phyloP scores from a whole-genome alignment of 2,888 invertebrate species.

The Parasteatoda lunata region DNA sequence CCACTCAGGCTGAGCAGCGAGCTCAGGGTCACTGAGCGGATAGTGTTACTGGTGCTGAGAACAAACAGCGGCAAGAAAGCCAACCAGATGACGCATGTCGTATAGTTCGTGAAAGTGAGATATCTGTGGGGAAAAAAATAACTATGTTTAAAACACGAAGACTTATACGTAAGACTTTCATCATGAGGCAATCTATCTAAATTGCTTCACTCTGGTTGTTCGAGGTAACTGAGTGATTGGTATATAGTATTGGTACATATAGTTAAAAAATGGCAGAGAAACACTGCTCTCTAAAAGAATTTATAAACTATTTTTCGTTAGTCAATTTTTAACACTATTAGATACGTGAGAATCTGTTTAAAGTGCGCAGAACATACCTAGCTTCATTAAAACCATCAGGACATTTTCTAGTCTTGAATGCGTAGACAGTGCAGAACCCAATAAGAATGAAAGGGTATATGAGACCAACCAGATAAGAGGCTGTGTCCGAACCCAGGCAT shows the following conservation, averaged over 20 bases:
- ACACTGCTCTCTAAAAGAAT: too few species aligned
- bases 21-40: slow-evolving; percentile 77
- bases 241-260: too few species aligned
- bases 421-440: slow-evolving; percentile 77
- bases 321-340: too few species aligned
- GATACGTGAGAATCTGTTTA: too few species aligned
- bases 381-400: slow-evolving; percentile 80
- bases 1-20: slow-evolving; percentile 78
- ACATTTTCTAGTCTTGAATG: slow-evolving; percentile 78
- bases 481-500: slow-evolving; percentile 76
- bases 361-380: slow-evolving; percentile 71
- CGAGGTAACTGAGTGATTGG: too few species aligned
- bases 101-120: slow-evolving; percentile 79
- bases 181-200: too few species aligned
- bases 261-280: too few species aligned
- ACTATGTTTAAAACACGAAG: too few species aligned
- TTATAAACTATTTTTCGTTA: too few species aligned
- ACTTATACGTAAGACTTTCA: too few species aligned
- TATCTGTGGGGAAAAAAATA: slow-evolving; percentile 72
- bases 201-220: too few species aligned
- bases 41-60: slow-evolving; percentile 76
- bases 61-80: slow-evolving; percentile 78
- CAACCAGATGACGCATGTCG: slow-evolving; percentile 78
- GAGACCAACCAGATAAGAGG: slow-evolving; percentile 77
- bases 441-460: slow-evolving; percentile 78